Conservation (phyloP, 2,797 vertebrate species). For the Myripristis murdjan region DNA sequence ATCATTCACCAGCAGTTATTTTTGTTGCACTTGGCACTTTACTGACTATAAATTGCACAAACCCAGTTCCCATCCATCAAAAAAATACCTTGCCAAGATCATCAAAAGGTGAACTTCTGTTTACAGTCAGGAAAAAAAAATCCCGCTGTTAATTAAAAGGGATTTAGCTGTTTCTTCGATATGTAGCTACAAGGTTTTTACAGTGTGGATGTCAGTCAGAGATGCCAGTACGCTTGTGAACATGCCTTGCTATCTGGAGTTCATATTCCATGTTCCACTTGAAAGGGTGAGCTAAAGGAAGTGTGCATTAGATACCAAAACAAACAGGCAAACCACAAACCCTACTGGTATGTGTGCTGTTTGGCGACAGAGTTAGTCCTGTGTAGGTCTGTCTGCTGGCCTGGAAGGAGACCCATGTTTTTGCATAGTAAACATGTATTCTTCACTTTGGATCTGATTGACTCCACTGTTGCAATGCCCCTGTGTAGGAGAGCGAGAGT, state of each 20-base stretch:
- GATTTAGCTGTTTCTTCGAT: slow-evolving; percentile 23
- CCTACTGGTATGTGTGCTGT: slow-evolving; percentile 84
- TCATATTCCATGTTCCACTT: slow-evolving; percentile 59
- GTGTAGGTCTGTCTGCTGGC: slow-evolving; percentile 79
- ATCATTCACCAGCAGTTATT: slow-evolving; percentile 64
- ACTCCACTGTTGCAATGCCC: slow-evolving; percentile 47
- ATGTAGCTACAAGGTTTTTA: slow-evolving; percentile 11
- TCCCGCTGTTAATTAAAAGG: slow-evolving; percentile 43
- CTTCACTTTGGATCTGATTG: slow-evolving; percentile 49
- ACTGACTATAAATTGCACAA: slow-evolving; percentile 57
- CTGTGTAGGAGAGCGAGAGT: slow-evolving; percentile 37
- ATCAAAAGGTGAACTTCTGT: slow-evolving; percentile 33
- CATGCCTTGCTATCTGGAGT: slow-evolving; percentile 36
- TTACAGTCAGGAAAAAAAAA: slow-evolving; percentile 13
- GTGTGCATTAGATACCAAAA: slow-evolving; percentile 89
- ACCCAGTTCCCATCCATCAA: slow-evolving; percentile 60
- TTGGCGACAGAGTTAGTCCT: slow-evolving; percentile 72
- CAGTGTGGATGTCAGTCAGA: slow-evolving; percentile 26
- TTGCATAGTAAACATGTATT: slow-evolving; percentile 70
- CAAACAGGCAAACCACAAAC: slow-evolving; percentile 84
- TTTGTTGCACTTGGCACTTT: slow-evolving; percentile 62
- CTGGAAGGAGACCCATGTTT: slow-evolving; percentile 60
- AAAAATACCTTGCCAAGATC: slow-evolving; percentile 39
- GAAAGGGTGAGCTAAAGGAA: slow-evolving; percentile 82
- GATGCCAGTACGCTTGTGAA: slow-evolving; percentile 33